Conservation (phyloP, 2,113 vertebrate species). For the Cacatua alba region DNA sequence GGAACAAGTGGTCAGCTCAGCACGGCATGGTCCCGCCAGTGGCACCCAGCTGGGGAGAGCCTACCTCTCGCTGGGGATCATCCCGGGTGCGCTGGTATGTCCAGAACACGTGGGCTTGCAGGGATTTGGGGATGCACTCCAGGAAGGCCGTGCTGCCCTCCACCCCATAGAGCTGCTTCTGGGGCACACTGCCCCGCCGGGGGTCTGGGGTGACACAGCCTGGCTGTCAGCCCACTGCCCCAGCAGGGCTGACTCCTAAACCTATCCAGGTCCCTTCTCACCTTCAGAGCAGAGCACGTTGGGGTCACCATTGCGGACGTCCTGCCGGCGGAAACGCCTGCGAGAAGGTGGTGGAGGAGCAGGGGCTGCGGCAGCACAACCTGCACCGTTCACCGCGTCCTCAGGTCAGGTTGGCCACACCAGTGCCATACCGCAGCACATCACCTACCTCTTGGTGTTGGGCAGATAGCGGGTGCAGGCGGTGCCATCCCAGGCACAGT, state of each 20-base stretch:
- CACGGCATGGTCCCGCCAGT: fast-evolving
- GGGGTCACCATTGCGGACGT: conserved; percentile 93
- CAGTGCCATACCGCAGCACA: fast-evolving
- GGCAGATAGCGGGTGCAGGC: conserved; percentile 91
- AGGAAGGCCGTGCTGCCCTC: conserved; percentile 93
- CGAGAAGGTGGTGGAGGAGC: background rate
- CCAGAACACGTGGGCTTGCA: conserved; percentile 90
- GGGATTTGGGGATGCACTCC: conserved; percentile 94
- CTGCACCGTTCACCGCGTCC: fast-evolving
- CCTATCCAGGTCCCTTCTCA: background rate
- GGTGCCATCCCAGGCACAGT: conserved; percentile 95
- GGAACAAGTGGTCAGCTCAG: background rate
- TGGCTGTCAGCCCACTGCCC: background rate
- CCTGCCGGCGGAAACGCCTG: conserved; percentile 93
- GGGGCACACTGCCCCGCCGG: conserved; percentile 77
- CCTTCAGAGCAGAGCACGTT: conserved; percentile 92
- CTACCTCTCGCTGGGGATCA: conserved; percentile 83
- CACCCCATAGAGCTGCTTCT: conserved; percentile 89
- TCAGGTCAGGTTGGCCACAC: fast-evolving
- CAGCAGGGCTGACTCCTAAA: background rate
- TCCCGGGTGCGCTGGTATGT: conserved; percentile 84
- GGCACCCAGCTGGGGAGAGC: background rate
- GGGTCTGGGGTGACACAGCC: conserved; percentile 75
- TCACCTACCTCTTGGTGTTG: conserved; percentile 88
- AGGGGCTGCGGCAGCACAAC: fast-evolving